phyloP scores from a whole-genome alignment of 2,888 invertebrate genomes.

The Tineola bisselliella region DNA sequence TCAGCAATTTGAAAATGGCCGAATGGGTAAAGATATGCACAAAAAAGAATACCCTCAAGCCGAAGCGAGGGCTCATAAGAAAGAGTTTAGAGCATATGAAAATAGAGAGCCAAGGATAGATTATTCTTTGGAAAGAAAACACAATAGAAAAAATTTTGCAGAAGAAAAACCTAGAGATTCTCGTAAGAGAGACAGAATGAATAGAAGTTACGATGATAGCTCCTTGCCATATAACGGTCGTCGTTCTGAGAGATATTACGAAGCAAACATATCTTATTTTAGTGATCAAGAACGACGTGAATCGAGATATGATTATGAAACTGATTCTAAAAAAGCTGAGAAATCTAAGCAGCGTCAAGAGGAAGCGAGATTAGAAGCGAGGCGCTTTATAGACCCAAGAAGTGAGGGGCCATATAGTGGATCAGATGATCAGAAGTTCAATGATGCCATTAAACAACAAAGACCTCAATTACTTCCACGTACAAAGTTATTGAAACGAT shows the following conservation, averaged over 20 bases:
- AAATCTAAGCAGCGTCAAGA: slow-evolving; percentile 61
- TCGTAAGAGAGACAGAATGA: slow-evolving; percentile 36
- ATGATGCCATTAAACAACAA: slow-evolving; percentile 58
- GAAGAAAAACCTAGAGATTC: slow-evolving; percentile 44
- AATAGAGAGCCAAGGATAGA: slow-evolving; percentile 53
- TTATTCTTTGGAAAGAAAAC: slow-evolving; percentile 55
- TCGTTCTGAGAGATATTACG: slow-evolving; percentile 54
- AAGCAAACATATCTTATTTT: slow-evolving; percentile 59
- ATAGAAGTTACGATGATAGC: slow-evolving; percentile 58
- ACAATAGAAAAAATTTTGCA: slow-evolving; percentile 44
- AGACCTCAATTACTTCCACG: slow-evolving; percentile 73
- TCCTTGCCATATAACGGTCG: slow-evolving; percentile 50
- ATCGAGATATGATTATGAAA: slow-evolving; percentile 59
- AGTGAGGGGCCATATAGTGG: slow-evolving; percentile 58
- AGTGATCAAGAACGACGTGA: slow-evolving; percentile 50
- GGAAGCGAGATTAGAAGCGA: slow-evolving; percentile 53
- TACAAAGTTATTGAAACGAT: slow-evolving; percentile 73
- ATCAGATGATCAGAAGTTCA: slow-evolving; percentile 67
- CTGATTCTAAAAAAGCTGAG: slow-evolving; percentile 63
- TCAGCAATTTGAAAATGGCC: slow-evolving; percentile 41
- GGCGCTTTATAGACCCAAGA: slow-evolving; percentile 47
- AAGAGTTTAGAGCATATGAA: slow-evolving; percentile 41
- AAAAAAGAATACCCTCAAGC: slow-evolving; percentile 47
- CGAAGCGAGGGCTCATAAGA: slow-evolving; percentile 46
- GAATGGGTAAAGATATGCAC: slow-evolving; percentile 30